phyloP scores from a whole-genome alignment of 2,797 vertebrate species.

The Saxicola maurus region DNA sequence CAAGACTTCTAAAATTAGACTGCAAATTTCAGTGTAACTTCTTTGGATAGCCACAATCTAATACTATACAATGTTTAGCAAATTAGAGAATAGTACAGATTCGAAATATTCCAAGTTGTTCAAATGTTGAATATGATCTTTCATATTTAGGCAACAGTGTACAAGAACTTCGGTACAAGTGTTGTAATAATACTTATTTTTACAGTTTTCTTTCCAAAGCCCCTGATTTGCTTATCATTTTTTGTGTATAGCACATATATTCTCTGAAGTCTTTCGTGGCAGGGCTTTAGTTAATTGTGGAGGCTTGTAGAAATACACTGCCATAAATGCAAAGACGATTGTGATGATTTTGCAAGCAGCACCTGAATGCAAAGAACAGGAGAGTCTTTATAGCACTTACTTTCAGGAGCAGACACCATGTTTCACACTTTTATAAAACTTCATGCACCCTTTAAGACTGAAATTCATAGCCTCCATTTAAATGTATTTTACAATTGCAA shows the following conservation, averaged over 20 bases:
- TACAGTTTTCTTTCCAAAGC: neutral
- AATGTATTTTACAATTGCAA: neutral
- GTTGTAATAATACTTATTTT: neutral
- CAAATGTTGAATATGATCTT: neutral
- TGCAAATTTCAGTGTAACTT: neutral
- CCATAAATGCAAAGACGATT: conserved; percentile 65
- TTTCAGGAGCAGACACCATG: neutral
- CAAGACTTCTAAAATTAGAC: neutral
- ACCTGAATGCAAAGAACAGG: conserved; percentile 61
- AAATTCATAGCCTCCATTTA: neutral
- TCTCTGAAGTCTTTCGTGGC: neutral
- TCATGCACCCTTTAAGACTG: neutral
- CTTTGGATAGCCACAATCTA: neutral
- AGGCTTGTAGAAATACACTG: conserved; percentile 71
- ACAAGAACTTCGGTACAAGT: neutral
- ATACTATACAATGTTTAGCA: neutral
- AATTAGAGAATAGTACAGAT: neutral
- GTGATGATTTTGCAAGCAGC: conserved; percentile 70
- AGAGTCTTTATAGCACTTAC: neutral
- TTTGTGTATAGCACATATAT: neutral
- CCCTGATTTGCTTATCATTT: neutral
- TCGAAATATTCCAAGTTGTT: neutral
- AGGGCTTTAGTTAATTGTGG: conserved; percentile 12
- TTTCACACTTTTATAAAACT: neutral
- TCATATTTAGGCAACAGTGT: neutral